Evolutionary conservation across 1,140 invertebrate genomes (phyloP).

Genomic region (Zaprionus davidi): DNA sequence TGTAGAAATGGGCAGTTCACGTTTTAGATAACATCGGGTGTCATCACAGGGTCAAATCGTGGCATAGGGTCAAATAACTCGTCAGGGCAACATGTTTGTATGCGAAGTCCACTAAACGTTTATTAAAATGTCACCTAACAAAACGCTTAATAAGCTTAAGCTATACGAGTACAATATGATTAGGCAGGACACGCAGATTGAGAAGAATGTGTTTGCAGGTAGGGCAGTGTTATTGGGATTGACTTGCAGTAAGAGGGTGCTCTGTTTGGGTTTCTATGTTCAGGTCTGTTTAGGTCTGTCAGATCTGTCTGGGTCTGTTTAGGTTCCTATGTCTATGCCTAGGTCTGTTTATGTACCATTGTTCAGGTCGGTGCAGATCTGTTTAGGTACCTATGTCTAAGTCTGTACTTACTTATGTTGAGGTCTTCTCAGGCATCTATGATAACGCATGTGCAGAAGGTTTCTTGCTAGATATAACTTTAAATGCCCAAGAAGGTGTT

Average conservation of each 20-base stretch:
- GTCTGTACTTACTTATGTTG: too few species aligned
- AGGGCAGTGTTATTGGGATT: neutral
- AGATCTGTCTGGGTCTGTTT: too few species aligned
- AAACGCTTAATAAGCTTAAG: slow-evolving; percentile 5
- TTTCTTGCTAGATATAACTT: too few species aligned
- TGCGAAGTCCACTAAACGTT: neutral
- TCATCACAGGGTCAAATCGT: slow-evolving; percentile 26
- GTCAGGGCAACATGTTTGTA: neutral
- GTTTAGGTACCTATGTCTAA: too few species aligned
- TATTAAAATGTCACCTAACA: neutral
- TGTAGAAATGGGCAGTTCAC: slow-evolving; percentile 42
- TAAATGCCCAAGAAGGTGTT: too few species aligned
- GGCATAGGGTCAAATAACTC: slow-evolving; percentile 18
- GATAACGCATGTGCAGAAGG: too few species aligned
- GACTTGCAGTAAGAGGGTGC: neutral
- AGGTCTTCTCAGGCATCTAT: too few species aligned
- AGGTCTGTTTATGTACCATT: too few species aligned
- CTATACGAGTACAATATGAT: slow-evolving; percentile 3
- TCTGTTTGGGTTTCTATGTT: too few species aligned
- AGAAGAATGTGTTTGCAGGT: neutral
- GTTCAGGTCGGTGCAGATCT: too few species aligned
- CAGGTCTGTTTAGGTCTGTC: too few species aligned
- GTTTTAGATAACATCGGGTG: slow-evolving; percentile 47
- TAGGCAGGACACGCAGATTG: neutral
- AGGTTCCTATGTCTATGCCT: too few species aligned